Percentiles rank a stretch among this genome's conserved stretches.
These are phyloP conservation scores for Vollenhovia emeryi DNA, from an alignment of 1,140 invertebrate species.

Conservation along the genomic window DNA sequence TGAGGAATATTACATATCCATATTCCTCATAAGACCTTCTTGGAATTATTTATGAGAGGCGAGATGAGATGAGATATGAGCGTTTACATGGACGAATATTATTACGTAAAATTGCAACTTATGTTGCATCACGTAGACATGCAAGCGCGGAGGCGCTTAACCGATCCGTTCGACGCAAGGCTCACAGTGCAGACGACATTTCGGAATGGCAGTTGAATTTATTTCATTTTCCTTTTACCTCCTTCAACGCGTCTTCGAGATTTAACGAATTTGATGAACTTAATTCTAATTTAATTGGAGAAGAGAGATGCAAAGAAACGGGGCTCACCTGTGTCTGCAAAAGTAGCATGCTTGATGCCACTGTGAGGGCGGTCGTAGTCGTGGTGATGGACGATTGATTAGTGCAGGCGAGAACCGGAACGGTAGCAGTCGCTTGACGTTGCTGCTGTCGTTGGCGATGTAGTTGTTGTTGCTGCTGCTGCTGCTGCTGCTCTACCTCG, in stretches of 20 bases:
- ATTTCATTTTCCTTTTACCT: background rate
- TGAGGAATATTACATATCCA: constrained; percentile 21
- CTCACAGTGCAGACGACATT: background rate
- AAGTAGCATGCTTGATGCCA: constrained; percentile 88
- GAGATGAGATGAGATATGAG: constrained; percentile 43
- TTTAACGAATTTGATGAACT: background rate
- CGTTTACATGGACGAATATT: constrained; percentile 46
- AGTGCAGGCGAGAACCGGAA: constrained; percentile 77
- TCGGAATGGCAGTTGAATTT: background rate
- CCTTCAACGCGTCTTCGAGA: background rate
- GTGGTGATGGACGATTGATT: constrained; percentile 84
- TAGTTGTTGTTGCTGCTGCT: constrained; percentile 63
- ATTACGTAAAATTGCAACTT: constrained; percentile 58
- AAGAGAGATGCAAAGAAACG: background rate
- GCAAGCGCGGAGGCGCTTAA: constrained; percentile 3
- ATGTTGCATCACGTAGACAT: constrained; percentile 34
- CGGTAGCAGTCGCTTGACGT: constrained; percentile 72
- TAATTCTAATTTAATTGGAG: background rate
- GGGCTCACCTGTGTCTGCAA: constrained; percentile 87
- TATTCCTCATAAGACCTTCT: constrained; percentile 6
- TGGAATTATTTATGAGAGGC: constrained; percentile 30
- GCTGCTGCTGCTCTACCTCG: constrained; percentile 78
- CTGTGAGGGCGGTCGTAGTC: constrained; percentile 84
- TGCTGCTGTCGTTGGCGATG: constrained; percentile 76
- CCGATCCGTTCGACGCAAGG: background rate